Base-by-base conservation (phyloP, 2,888 invertebrate species). In the Cryptus viduatorius region DNA sequence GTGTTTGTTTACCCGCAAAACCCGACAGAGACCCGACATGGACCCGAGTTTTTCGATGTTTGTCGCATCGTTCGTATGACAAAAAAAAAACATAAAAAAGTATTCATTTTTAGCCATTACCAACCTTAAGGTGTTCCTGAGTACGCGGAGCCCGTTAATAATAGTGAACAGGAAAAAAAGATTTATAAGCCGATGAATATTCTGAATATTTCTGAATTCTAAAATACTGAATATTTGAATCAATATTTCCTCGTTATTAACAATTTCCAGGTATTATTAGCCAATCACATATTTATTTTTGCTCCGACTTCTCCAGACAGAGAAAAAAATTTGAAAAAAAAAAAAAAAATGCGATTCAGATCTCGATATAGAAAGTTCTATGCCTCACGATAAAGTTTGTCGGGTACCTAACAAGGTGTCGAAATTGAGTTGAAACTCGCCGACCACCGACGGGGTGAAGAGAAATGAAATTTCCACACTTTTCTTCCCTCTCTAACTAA, bases 401-500 rank as follows among this genome's bases (percentile, higher is more conserved):
- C 19, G 48, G 48, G 4, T 37, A 61, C 8, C 19, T 14, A 37
- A n/a, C 8, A 10, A 46, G 19, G 67, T 83, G 82, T 79, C 68
- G 79, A 79, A 82, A 72, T 76, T 72, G 59, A 59, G 67, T 53
- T 73, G 53, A 42, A 69, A 75, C 42, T 4, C 44, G 48, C 50
- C 61, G 73, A 37, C 4, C 12, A 71, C 3, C 12, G 61, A 56
- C 61, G 42, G 75, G 64, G 75, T 46, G 53, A 79, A 75, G 79
- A 79, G 79, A 83, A 83, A 83, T 83, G 79, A 67, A 16, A 77
- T 83, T 80, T 80, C 83, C 71, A 80, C 83, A 83, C 46, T 75
- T 83, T 79, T 79, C 69, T 61, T 50, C 83, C 67, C 50, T 76
- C 72, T 80, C 67, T 68, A 48, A 75, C 53, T 53, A 56, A 69